Base-by-base conservation (phyloP, 37 sponge, comb jelly and placozoan species). In the Aphrocallistes beatrix region DNA sequence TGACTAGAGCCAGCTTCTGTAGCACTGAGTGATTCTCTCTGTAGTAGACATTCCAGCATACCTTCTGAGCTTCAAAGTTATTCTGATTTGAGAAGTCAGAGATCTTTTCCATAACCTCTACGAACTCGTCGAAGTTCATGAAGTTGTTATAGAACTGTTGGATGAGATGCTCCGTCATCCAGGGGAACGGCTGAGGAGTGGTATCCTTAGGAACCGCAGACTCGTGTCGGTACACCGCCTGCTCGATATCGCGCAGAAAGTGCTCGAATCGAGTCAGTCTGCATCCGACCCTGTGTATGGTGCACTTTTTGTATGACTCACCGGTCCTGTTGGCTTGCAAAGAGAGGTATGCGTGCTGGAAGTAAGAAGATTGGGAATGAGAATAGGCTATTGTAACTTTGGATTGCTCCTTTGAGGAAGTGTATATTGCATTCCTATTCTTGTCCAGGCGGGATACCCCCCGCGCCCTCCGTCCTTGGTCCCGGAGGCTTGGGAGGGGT, bases 1-100 rank as follows among this genome's bases (percentile, higher is more conserved):
- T 60, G 34, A 60, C 75, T 13, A 60, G n/a, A 60, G 75, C 75
- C 75, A 60, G 75, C 75, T 60, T 60, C 75, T 60, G 75, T 30
- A 60, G 34, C 8, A 60, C 75, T 25, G 75, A 60, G n/a, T 60
- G 34, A 13, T 60, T 25, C n/a, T 60, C 75, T 60, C 75, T 60
- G 75, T 60, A 13, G 75, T 60, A 60, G 25, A 60, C 75, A 3
- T 60, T 30, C 75, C 75, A 60, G 21, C 75, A 60, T 21, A 60
- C 75, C 75, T 21, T 28, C 75, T 60, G 75, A 60, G 75, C 75
- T 19, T 19, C n/a, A 28, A 60, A 30, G 34, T 32, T 60, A 13
- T 60, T 60, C 8, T 19, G 1, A 3, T 60, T 13, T 6, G 75
- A 60, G 75, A 60, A 60, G 75, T 60, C n/a, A 30, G 75, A 32